Evolutionary conservation across 2,888 invertebrate genomes (phyloP).

Genomic region (Leucophora obtusa): DNA sequence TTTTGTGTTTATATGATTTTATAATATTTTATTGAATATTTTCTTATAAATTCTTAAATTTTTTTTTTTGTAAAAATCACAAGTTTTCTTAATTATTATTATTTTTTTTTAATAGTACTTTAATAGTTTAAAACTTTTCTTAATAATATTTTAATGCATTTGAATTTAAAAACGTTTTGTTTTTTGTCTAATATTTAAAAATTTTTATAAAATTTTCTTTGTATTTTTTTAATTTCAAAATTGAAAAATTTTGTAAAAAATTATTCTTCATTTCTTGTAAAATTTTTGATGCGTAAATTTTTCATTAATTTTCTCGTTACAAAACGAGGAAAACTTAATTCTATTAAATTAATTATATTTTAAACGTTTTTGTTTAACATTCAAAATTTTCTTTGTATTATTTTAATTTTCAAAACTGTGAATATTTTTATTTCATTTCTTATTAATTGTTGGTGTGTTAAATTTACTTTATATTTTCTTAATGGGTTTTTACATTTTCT

Average conservation of each 20-base stretch:
- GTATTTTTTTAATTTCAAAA: neutral
- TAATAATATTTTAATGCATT: neutral
- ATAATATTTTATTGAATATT: neutral
- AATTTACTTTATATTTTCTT: conserved; percentile 1
- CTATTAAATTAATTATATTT: too few species aligned
- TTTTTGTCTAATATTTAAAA: neutral
- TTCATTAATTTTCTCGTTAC: neutral
- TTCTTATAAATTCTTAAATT: neutral
- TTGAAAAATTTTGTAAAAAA: too few species aligned
- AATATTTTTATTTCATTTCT: conserved; percentile 1
- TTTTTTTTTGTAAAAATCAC: conserved; percentile 63
- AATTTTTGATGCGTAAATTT: neutral
- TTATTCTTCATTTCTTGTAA: conserved; percentile 7
- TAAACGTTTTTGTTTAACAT: neutral
- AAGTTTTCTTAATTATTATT: conserved; percentile 13
- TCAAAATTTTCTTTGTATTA: conserved; percentile 12
- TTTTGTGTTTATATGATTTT: conserved; percentile 16
- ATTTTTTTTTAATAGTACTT: neutral
- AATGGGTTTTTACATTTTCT: neutral
- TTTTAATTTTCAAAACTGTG: conserved; percentile 27
- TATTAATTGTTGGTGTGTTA: conserved; percentile 1
- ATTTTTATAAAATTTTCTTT: neutral
- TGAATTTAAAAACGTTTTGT: neutral
- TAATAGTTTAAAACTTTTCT: neutral
- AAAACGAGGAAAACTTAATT: too few species aligned